Evolutionary conservation across 2,888 invertebrate genomes (phyloP), one percentile per base, ranked within the genome.

Genomic region (Pocota personata): DNA sequence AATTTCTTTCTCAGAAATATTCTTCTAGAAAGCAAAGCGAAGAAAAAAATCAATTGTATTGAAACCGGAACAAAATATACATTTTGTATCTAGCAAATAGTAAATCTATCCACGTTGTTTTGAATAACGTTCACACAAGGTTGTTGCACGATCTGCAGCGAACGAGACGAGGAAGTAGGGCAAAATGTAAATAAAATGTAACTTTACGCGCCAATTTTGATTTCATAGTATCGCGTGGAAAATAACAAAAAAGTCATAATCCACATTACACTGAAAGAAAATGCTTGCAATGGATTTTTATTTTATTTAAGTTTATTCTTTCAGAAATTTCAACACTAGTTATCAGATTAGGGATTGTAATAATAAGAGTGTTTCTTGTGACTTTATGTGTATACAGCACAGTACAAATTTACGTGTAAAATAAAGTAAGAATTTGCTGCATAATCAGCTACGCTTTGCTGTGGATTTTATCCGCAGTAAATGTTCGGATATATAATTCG

Each of bases 181-280:
- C 27, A 40, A 50, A 72, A 72, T 72, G 72, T 72, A 50, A 72
- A 72, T 60, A 50, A 60, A 60, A 30, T 60, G 71, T 46, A 58
- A 32, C 21, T 37, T 57, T 62, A 19, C 62, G 52, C 50, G 48
- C 50, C 19, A 37, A 73, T 37, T 60, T 40, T 37, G 48, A 2
- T 30, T 55, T 7, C 8, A 7, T 30, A 5, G n/a, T 55, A 10
- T 14, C 24, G 8, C 5, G 48, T 16, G 48, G 3, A 21, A 8
- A 46, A 19, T 10, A 46, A 46, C 10, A 24, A n/a, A 2, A 19
- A 46, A 19, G 19, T 19, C 8, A 19, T 5, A 19, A 19, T 46
- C 8, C 8, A 8, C 8, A 3, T 8, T 48, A 21, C 48, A 48
- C 21, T 1, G 48, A 1, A 21, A 48, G 48, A 48, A 21, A 19